Conservation (phyloP, 1,140 invertebrate species). For the Aphis gossypii region DNA sequence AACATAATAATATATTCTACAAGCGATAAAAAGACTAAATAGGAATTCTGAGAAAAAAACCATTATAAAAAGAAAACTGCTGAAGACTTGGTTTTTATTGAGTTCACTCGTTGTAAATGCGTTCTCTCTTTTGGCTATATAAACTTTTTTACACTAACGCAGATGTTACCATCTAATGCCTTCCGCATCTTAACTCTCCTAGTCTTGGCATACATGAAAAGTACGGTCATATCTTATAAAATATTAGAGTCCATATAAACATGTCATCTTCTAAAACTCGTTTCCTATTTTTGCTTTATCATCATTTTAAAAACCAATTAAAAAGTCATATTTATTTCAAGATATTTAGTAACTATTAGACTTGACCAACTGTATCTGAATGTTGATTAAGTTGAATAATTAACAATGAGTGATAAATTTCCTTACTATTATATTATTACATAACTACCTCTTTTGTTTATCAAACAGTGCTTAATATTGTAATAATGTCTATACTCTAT, state of each 20-base stretch:
- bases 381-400: neutral
- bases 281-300: neutral
- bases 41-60: neutral
- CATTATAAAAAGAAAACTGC: constrained; percentile 47
- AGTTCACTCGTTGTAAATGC: constrained; percentile 45
- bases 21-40: neutral
- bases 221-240: constrained; percentile 41
- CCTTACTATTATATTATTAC: too few species aligned
- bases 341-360: neutral
- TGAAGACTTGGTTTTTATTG: constrained; percentile 28
- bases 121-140: constrained; percentile 39
- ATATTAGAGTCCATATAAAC: neutral
- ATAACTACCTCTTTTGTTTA: neutral
- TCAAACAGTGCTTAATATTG: neutral
- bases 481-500: neutral
- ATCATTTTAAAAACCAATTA: neutral
- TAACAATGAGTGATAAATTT: neutral
- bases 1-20: neutral
- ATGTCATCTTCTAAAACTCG: neutral
- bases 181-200: neutral
- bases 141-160: constrained; percentile 53
- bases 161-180: constrained; percentile 50
- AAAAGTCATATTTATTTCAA: constrained; percentile 8
- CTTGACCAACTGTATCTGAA: neutral
- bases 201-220: constrained; percentile 5